These are phyloP conservation scores for Nesidiocoris tenuis DNA, from an alignment of 2,888 invertebrate genomes.

Conservation along the genomic window DNA sequence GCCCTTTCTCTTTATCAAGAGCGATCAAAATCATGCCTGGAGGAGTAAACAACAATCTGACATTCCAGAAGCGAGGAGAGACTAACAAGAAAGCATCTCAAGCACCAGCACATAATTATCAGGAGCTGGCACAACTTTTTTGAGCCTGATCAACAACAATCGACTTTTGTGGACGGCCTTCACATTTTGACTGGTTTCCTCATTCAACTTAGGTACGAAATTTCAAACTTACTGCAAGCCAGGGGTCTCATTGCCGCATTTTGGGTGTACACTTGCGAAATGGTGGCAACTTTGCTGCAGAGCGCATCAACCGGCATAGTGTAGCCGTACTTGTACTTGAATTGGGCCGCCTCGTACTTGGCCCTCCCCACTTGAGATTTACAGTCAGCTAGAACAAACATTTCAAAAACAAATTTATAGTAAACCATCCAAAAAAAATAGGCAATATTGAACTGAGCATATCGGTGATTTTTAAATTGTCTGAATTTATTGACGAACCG, in stretches of 20 bases:
- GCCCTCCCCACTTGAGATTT: slow-evolving; percentile 95
- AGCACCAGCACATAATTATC: neutral
- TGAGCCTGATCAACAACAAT: slow-evolving; percentile 49
- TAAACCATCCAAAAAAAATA: no score
- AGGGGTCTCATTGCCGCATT: slow-evolving; percentile 99
- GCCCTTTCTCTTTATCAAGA: slow-evolving; percentile 70
- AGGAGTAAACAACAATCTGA: no score
- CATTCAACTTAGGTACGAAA: no score
- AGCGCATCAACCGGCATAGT: slow-evolving; percentile 92
- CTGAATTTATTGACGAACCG: no score
- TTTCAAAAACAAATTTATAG: neutral
- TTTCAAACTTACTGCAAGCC: slow-evolving; percentile 73
- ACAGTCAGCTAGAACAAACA: slow-evolving; percentile 80
- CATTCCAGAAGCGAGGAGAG: no score
- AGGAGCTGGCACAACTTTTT: neutral
- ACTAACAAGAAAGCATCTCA: no score
- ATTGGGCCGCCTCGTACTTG: slow-evolving; percentile 94
- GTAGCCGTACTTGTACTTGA: slow-evolving; percentile 92
- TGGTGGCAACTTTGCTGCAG: slow-evolving; percentile 92
- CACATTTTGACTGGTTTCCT: no score
- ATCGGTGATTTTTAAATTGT: no score
- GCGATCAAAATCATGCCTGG: slow-evolving; percentile 89
- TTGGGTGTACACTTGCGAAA: slow-evolving; percentile 95
- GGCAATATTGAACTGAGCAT: no score
- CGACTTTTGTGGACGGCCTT: neutral